phyloP scores from a whole-genome alignment of 2,797 vertebrate genomes.

The Silurus aristotelis region DNA sequence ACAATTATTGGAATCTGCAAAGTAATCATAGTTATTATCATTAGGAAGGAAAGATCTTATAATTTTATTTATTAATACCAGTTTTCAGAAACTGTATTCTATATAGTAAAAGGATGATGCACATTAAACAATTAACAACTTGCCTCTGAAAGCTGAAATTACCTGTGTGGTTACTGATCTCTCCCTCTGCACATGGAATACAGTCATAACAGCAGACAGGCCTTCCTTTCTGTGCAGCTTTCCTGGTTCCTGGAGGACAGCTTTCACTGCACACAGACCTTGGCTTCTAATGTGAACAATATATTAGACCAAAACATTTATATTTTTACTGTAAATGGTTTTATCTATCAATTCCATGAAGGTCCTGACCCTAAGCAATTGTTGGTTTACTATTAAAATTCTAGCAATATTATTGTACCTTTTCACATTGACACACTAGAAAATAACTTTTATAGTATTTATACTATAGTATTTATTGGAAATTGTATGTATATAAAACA shows the following conservation, averaged over 20 bases:
- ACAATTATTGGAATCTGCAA: too few relatives aligned
- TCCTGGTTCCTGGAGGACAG: conserved; percentile 69
- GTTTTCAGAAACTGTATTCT: conserved; percentile 42
- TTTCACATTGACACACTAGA: too few relatives aligned
- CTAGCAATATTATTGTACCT: too few relatives aligned
- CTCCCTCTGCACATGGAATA: conserved; percentile 66
- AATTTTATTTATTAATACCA: conserved; percentile 44
- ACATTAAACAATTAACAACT: conserved; percentile 3
- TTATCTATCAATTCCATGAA: too few relatives aligned
- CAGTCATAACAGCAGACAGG: conserved; percentile 71
- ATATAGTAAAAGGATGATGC: conserved; percentile 46
- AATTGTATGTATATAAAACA: too few relatives aligned
- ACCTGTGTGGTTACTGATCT: conserved; percentile 54
- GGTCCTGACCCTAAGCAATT: too few relatives aligned
- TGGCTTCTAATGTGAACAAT: not conserved
- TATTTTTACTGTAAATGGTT: too few relatives aligned
- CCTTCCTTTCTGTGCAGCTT: conserved; percentile 70
- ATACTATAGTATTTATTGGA: too few relatives aligned
- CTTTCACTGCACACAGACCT: conserved; percentile 71
- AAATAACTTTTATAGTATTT: too few relatives aligned
- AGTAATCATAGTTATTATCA: conserved; percentile 14
- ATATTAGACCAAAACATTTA: too few relatives aligned
- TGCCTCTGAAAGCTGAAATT: not conserved
- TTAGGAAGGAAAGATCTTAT: conserved; percentile 11
- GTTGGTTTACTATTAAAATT: too few relatives aligned